These are phyloP conservation scores for Phrynosoma platyrhinos DNA, from an alignment of 2,113 vertebrate species.

Conservation along the genomic window DNA sequence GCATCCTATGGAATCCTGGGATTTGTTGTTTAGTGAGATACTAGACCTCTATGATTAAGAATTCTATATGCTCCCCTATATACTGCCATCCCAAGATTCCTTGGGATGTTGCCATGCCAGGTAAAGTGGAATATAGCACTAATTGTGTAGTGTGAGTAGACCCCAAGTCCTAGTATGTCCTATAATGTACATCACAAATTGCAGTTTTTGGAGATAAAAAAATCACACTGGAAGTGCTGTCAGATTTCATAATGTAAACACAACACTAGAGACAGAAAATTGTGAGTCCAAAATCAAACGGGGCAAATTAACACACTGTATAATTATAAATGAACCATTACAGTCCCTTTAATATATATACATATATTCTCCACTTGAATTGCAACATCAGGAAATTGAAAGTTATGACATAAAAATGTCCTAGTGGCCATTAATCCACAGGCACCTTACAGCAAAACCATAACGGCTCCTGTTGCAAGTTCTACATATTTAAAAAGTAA, in stretches of 20 bases:
- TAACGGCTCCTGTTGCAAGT: conserved; percentile 35
- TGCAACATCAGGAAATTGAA: conserved; percentile 15
- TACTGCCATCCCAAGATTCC: no score
- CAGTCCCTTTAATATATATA: neutral
- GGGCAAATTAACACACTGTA: neutral
- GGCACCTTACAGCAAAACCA: neutral
- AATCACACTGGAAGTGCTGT: rapidly evolving
- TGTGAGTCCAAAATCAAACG: neutral
- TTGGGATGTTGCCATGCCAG: no score
- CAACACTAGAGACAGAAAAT: neutral
- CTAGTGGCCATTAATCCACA: conserved; percentile 23
- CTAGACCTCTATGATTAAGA: no score
- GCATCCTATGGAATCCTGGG: no score
- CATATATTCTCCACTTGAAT: conserved; percentile 23
- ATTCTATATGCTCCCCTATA: no score
- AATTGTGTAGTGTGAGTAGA: no score
- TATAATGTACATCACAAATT: neutral
- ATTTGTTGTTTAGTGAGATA: no score
- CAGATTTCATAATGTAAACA: rapidly evolving
- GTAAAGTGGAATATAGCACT: no score
- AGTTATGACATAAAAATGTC: conserved; percentile 18
- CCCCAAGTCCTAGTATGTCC: neutral
- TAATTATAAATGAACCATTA: neutral
- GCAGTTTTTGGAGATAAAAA: neutral
- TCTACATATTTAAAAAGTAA: conserved; percentile 38